Evolutionary conservation across 2,797 vertebrate genomes (phyloP).

Genomic region (Naso thynnoides): DNA sequence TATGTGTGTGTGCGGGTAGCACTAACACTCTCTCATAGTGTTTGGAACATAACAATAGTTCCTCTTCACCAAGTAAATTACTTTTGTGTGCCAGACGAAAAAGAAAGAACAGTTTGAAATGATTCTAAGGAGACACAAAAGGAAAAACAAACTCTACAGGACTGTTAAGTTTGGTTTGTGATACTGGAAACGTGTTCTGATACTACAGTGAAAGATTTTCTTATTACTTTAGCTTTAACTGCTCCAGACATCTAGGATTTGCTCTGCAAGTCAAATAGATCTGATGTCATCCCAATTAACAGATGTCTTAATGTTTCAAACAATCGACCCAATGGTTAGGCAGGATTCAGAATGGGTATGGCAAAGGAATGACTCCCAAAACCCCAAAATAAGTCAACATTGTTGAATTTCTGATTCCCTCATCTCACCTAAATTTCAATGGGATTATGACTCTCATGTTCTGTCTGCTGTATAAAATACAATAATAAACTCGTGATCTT

Average conservation of each 20-base stretch:
- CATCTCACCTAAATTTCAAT: no score
- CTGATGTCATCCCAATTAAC: background rate
- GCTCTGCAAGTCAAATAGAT: background rate
- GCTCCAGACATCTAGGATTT: slow-evolving; percentile 1
- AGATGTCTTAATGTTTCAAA: background rate
- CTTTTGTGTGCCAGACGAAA: slow-evolving; percentile 64
- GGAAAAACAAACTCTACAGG: slow-evolving; percentile 10
- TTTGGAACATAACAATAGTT: slow-evolving; percentile 73
- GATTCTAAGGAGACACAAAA: slow-evolving; percentile 45
- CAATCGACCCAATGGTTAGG: background rate
- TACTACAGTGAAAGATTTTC: slow-evolving; percentile 3
- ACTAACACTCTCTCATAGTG: slow-evolving; percentile 45
- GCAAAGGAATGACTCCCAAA: no score
- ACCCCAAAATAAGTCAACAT: no score
- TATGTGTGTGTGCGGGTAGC: slow-evolving; percentile 45
- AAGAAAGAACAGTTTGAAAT: slow-evolving; percentile 55
- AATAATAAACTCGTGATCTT: no score
- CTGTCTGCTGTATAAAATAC: no score
- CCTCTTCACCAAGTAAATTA: slow-evolving; percentile 74
- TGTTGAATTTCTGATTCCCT: no score
- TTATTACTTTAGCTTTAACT: background rate
- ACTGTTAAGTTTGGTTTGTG: slow-evolving; percentile 17
- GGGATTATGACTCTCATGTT: no score
- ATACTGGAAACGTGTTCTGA: slow-evolving; percentile 17
- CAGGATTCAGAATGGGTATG: background rate